Conservation (phyloP, 2,113 vertebrate species). For the Toxostoma redivivum region DNA sequence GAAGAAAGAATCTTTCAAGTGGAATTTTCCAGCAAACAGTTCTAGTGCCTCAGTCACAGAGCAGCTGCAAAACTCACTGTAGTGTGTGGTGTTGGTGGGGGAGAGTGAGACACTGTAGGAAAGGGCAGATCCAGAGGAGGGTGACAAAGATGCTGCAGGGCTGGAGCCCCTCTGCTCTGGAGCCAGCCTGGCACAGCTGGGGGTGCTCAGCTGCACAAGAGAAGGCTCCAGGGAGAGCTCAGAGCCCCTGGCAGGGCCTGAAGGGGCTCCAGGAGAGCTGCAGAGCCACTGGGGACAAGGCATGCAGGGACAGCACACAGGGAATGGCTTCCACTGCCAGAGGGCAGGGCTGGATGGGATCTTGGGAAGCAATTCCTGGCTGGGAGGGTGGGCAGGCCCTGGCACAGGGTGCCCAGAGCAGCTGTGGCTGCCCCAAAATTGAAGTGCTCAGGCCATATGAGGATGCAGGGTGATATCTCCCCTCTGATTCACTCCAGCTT, state of each 20-base stretch:
- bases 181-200: neutral
- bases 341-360: neutral
- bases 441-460: neutral
- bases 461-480: neutral
- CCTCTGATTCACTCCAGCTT: accelerated
- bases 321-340: neutral
- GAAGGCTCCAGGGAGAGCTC: neutral
- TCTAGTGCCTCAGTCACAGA: neutral
- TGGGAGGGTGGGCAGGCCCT: neutral
- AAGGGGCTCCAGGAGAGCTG: neutral
- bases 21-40: neutral
- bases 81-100: accelerated
- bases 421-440: neutral
- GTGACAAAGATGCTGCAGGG: neutral
- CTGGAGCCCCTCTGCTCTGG: neutral
- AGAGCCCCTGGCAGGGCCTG: neutral
- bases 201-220: accelerated
- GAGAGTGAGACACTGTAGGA: neutral
- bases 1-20: neutral
- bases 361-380: accelerated
- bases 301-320: accelerated
- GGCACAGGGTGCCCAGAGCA: neutral
- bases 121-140: neutral
- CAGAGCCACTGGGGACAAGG: neutral
- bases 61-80: neutral